Evolutionary conservation across 2,888 invertebrate genomes (phyloP), one percentile per base, ranked within the genome.

Genomic region (Hydriomena furcata): DNA sequence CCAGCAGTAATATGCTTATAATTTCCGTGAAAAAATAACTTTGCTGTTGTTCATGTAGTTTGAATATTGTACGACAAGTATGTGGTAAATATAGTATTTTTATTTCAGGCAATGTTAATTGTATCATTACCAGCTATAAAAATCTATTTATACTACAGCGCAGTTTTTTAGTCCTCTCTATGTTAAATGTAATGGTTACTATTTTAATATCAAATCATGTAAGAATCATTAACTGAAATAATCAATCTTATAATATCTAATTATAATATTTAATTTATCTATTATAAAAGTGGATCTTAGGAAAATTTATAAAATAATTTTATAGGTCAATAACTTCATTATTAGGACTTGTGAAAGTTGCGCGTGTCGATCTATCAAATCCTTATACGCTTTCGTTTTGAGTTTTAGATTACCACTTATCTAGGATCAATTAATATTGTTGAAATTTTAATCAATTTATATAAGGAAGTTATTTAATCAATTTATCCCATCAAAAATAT

Each of bases 11-110:
- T 23, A 7, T 23, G 23, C 5, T 23, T 23, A 23, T 5, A 23
- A 23, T 17, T 4, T 3, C 2, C 17, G 17, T 17, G 17, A 17
- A 17, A 17, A 17, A 2, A 17, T 3, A 17, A 17, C n/a, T 17
- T 4, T 17, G 2, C 4, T 17, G 17, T 17, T 3, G 4, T 4
- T 5, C 5, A 10, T 28, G 8, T 1, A 31, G n/a, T 12, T 47
- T 20, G 34, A 50, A 45, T 44, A 51, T 46, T 51, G 45, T 51
- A 36, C 32, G 7, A 34, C 50, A 30, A 7, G 32, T 28, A 10
- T 1, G 27, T 11, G 34, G 47, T 35, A 51, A 25, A 30, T 46
- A 49, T 44, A 8, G 5, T 20, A 2, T 38, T 46, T 43, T 42
- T 0, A 21, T 41, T 8, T 1, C 30, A 54, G 54, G 37, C 38